These are phyloP conservation scores for Mactromeris polynyma DNA, from an alignment of 2,888 invertebrate genomes.

Conservation along the genomic window DNA sequence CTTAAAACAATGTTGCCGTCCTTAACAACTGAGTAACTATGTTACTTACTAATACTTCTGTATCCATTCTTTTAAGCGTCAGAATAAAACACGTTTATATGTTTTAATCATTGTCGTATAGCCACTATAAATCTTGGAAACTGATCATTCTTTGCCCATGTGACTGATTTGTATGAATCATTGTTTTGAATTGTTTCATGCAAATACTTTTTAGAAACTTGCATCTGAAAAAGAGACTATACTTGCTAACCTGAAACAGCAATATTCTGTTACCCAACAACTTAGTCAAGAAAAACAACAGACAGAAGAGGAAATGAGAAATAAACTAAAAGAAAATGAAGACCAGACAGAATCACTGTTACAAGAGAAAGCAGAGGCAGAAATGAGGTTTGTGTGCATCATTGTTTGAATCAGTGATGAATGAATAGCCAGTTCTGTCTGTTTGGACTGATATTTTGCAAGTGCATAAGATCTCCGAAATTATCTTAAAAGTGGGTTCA, in stretches of 20 bases:
- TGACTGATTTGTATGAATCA: background rate
- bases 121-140: no score
- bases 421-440: background rate
- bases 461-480: no score
- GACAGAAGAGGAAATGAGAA: slow-evolving; percentile 83
- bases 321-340: slow-evolving; percentile 85
- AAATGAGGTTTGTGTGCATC: slow-evolving; percentile 79
- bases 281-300: slow-evolving; percentile 86
- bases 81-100: no score
- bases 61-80: no score
- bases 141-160: background rate
- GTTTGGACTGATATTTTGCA: background rate
- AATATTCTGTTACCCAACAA: slow-evolving; percentile 76
- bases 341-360: slow-evolving; percentile 85
- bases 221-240: slow-evolving; percentile 86
- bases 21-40: no score
- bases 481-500: no score
- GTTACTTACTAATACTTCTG: no score
- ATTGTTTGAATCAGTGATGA: background rate
- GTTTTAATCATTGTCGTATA: no score
- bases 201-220: slow-evolving; percentile 79
- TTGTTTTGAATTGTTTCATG: background rate
- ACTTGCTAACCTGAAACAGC: slow-evolving; percentile 81
- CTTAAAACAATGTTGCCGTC: no score
- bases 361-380: slow-evolving; percentile 87